Evolutionary conservation across 2,888 invertebrate genomes (phyloP).

Genomic region (Polymixis lichenea): DNA sequence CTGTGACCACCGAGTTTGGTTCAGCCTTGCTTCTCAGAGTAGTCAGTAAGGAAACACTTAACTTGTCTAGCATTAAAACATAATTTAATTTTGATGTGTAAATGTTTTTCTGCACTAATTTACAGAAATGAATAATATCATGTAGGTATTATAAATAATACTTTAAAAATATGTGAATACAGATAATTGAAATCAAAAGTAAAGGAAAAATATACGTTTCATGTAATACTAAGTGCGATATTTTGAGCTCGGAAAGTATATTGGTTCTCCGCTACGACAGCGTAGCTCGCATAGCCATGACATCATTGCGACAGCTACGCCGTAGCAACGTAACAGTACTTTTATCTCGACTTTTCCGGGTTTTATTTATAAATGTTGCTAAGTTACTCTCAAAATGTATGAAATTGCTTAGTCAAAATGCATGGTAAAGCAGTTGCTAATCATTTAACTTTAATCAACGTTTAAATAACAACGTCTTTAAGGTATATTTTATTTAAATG

Average conservation of each 20-base stretch:
- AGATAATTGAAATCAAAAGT: not conserved
- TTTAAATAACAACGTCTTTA: not conserved
- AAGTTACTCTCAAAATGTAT: not conserved
- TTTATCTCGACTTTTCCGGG: not conserved
- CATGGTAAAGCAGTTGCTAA: not conserved
- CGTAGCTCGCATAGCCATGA: conserved; percentile 30
- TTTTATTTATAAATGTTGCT: not conserved
- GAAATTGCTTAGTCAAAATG: too few relatives aligned
- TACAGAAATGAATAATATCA: not conserved
- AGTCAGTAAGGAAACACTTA: not conserved
- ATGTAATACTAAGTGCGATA: not conserved
- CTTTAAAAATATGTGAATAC: not conserved
- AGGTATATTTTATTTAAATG: too few relatives aligned
- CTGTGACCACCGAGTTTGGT: not conserved
- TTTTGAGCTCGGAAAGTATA: not conserved
- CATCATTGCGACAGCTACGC: conserved; percentile 33
- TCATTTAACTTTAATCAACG: not conserved
- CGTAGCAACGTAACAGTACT: conserved; percentile 34
- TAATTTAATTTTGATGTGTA: not conserved
- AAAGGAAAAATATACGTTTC: not conserved
- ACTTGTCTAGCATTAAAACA: not conserved
- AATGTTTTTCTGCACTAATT: not conserved
- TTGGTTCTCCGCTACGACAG: conserved; percentile 30
- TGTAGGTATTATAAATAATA: not conserved
- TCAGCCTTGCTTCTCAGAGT: not conserved